These are phyloP conservation scores for Larimichthys polyactis DNA, from an alignment of 2,113 vertebrate genomes.

Conservation along the genomic window DNA sequence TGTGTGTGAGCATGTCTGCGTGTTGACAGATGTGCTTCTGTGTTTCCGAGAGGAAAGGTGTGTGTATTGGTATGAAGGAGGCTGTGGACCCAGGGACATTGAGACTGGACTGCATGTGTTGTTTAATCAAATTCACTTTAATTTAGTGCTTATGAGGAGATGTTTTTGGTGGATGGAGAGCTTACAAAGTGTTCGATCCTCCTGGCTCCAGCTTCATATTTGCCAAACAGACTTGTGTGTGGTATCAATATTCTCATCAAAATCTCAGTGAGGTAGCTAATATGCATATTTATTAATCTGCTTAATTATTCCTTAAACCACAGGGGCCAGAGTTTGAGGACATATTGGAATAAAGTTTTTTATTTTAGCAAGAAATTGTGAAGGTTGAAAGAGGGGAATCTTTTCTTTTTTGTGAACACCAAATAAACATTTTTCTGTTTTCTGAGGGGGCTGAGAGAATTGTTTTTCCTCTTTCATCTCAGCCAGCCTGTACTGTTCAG, in stretches of 20 bases:
- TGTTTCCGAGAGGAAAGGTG: conserved; percentile 10
- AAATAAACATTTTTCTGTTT: neutral
- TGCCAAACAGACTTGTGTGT: neutral
- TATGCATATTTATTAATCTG: no score
- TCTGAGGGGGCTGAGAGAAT: neutral
- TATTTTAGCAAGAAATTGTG: neutral
- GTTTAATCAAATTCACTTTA: neutral
- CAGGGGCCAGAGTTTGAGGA: neutral
- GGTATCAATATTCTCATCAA: neutral
- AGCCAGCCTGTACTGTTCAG: neutral
- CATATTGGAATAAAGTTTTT: neutral
- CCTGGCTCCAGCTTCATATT: neutral
- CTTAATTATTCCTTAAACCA: neutral
- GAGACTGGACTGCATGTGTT: conserved; percentile 2
- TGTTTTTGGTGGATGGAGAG: neutral
- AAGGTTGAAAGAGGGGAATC: conserved; percentile 3
- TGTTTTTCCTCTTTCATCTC: neutral
- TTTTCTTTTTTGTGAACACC: neutral
- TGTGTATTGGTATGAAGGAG: conserved; percentile 17
- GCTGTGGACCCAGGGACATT: neutral
- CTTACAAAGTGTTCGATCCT: neutral
- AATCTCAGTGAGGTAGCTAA: neutral
- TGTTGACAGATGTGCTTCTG: conserved; percentile 3
- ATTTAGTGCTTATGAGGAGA: neutral
- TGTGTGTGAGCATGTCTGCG: conserved; percentile 12